Percentiles rank a stretch among this genome's conserved stretches.
phyloP scores from a whole-genome alignment of 2,113 vertebrate species.

The Neomonachus schauinslandi region DNA sequence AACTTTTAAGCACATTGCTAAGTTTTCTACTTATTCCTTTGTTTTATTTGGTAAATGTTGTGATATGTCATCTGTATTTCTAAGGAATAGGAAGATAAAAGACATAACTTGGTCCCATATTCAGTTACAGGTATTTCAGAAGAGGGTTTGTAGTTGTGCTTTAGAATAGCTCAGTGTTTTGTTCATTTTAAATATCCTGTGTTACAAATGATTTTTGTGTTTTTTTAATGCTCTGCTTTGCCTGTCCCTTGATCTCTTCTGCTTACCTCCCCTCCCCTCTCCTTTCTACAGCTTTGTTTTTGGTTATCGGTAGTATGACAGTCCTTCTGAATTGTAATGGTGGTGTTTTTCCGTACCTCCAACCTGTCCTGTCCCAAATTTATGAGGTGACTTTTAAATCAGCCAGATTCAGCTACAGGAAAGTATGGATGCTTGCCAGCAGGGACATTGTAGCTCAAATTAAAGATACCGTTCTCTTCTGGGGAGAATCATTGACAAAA shows the following conservation, averaged over 20 bases:
- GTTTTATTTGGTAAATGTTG: not conserved
- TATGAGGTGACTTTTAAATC: conserved; percentile 41
- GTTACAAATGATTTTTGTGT: not conserved
- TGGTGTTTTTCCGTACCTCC: conserved; percentile 63
- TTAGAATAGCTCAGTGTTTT: not conserved
- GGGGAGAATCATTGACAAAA: conserved; percentile 54
- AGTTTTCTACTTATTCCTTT: not conserved
- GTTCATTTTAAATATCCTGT: not conserved
- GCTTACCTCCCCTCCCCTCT: not conserved
- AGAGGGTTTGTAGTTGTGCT: not conserved
- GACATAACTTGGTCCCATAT: not conserved
- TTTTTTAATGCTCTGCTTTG: not conserved
- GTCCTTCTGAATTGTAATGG: not conserved
- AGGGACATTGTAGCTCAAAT: not conserved
- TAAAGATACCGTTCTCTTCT: not conserved
- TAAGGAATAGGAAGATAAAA: not conserved
- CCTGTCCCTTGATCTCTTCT: not conserved
- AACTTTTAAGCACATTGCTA: not conserved
- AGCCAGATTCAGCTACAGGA: not conserved
- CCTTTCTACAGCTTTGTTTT: not conserved
- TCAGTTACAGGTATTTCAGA: not conserved
- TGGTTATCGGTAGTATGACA: not conserved
- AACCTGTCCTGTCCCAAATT: conserved; percentile 55
- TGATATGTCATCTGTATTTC: not conserved
- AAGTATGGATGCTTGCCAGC: conserved; percentile 19